Conservation (phyloP, 2,797 vertebrate genomes). For the Poecile montanus region DNA sequence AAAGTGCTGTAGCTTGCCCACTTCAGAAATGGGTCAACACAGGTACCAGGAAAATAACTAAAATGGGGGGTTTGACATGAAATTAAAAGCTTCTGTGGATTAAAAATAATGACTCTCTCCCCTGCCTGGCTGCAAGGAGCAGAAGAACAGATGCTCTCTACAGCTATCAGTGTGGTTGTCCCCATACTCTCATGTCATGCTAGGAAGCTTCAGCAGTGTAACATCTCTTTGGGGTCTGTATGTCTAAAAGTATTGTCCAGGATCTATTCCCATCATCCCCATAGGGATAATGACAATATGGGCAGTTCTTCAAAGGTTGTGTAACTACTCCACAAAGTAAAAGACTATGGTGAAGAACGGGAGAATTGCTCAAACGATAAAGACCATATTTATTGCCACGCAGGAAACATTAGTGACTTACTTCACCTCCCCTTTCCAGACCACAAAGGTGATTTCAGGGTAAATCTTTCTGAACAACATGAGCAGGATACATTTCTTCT, state of each 20-base stretch:
- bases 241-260: neutral
- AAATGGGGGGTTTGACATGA: neutral
- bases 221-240: neutral
- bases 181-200: neutral
- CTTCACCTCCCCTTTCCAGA: neutral
- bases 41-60: conserved; percentile 5
- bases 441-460: neutral
- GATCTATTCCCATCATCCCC: neutral
- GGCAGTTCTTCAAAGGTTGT: neutral
- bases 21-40: neutral
- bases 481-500: neutral
- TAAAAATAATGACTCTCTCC: neutral
- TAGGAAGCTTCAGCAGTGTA: neutral
- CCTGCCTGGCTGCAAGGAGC: neutral
- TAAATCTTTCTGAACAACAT: neutral
- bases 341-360: neutral
- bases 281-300: neutral
- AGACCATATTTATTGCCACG: neutral
- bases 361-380: neutral
- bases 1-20: neutral
- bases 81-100: neutral
- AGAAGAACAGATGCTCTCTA: neutral
- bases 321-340: neutral
- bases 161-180: neutral
- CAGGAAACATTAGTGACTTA: neutral